A percentile compares a stretch with the other conserved stretches of the same genome.
Evolutionary conservation across 2,113 vertebrate genomes (phyloP).

Genomic region (Saguinus imperator): DNA sequence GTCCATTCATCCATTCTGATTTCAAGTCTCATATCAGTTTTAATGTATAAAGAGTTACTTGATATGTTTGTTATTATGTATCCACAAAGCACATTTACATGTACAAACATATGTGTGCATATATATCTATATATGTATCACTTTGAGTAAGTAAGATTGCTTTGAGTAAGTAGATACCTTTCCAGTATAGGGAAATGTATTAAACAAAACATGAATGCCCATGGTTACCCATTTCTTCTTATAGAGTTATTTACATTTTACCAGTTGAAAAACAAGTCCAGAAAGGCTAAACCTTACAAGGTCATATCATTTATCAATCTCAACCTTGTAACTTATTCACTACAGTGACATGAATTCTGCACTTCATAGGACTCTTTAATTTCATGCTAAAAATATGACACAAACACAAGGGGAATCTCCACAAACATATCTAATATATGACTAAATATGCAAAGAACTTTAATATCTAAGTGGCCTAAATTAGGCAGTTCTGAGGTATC

Average conservation of each 20-base stretch:
- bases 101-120: background rate
- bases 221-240: slow-evolving; percentile 14
- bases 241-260: slow-evolving; percentile 28
- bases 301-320: background rate
- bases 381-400: background rate
- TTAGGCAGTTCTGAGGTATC: background rate
- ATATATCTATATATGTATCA: too few relatives aligned
- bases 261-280: background rate
- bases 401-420: background rate
- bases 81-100: background rate
- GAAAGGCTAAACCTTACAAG: background rate
- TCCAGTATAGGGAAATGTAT: background rate
- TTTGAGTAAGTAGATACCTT: background rate
- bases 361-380: background rate
- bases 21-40: background rate
- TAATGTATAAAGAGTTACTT: background rate
- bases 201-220: slow-evolving; percentile 15
- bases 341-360: background rate
- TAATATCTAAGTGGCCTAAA: background rate
- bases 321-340: background rate
- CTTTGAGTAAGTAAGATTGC: background rate
- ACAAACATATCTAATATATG: background rate
- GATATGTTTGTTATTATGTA: background rate
- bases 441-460: background rate
- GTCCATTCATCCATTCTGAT: background rate